Evolutionary conservation across 2,888 invertebrate genomes (phyloP).

Genomic region (Heliconius ethilla): DNA sequence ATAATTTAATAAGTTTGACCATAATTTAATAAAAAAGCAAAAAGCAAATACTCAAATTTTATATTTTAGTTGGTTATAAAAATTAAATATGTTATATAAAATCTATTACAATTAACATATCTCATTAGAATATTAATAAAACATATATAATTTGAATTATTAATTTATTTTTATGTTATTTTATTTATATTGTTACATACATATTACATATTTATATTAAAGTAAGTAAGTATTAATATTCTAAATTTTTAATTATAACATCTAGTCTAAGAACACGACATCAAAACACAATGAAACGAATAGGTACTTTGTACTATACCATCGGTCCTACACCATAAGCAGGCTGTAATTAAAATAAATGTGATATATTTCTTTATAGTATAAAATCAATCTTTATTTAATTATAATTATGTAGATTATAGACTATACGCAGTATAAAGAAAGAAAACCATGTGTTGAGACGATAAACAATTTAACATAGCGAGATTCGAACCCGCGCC

Average conservation of each 20-base stretch:
- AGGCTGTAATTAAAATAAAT: slow-evolving; percentile 60
- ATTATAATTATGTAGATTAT: no score
- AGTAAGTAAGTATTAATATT: not conserved
- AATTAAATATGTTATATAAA: slow-evolving; percentile 5
- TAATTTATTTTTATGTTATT: not conserved
- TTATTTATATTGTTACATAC: not conserved
- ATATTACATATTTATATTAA: not conserved
- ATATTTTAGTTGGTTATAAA: not conserved
- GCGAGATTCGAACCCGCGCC: no score
- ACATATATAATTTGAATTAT: not conserved
- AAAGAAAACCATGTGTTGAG: no score
- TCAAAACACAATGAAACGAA: slow-evolving; percentile 51
- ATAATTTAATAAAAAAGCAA: not conserved
- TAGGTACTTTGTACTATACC: slow-evolving; percentile 74
- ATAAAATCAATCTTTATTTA: no score
- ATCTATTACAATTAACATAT: not conserved
- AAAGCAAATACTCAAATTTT: not conserved
- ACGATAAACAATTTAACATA: no score
- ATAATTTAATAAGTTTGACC: no score
- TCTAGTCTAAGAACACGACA: slow-evolving; percentile 22
- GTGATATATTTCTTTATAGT: not conserved
- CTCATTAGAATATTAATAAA: not conserved
- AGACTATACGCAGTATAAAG: no score
- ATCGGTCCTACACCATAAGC: slow-evolving; percentile 63
- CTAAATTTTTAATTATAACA: not conserved